phyloP scores from a whole-genome alignment of 1,140 invertebrate species.

The Gonatopus flavifemur region DNA sequence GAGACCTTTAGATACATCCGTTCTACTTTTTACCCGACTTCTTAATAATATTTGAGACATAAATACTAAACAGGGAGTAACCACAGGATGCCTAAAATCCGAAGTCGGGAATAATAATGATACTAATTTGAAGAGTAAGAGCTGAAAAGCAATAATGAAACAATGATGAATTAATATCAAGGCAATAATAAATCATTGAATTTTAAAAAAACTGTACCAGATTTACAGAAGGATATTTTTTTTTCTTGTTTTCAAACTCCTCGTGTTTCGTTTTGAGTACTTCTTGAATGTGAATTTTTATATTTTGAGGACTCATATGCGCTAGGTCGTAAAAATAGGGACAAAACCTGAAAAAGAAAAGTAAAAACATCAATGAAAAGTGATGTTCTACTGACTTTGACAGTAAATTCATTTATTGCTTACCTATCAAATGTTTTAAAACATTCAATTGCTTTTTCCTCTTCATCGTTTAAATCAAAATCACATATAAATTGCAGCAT shows the following conservation, averaged over 20 bases:
- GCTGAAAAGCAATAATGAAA: constrained; percentile 54
- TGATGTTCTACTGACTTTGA: neutral
- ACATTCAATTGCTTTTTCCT: constrained; percentile 56
- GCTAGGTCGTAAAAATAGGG: constrained; percentile 74
- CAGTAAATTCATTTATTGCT: constrained; percentile 11
- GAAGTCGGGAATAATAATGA: constrained; percentile 82
- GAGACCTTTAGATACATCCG: constrained; percentile 76
- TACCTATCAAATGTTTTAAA: constrained; percentile 64
- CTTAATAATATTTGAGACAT: constrained; percentile 76
- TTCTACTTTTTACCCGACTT: constrained; percentile 63
- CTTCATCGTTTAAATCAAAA: constrained; percentile 56
- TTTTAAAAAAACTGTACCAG: constrained; percentile 50
- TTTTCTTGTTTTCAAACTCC: constrained; percentile 64
- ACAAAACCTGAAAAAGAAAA: constrained; percentile 58
- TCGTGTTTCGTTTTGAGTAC: constrained; percentile 76
- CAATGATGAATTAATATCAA: constrained; percentile 11
- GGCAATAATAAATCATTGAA: constrained; percentile 12
- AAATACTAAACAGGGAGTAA: constrained; percentile 80
- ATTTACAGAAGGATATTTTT: constrained; percentile 70
- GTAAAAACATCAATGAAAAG: constrained; percentile 11
- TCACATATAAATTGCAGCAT: constrained; percentile 75
- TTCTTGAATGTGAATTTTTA: constrained; percentile 67
- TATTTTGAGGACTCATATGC: constrained; percentile 68
- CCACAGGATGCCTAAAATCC: constrained; percentile 84
- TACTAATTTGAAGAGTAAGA: constrained; percentile 80